Conservation (phyloP, 2,888 invertebrate genomes). For the Hyposoter dolosus region DNA sequence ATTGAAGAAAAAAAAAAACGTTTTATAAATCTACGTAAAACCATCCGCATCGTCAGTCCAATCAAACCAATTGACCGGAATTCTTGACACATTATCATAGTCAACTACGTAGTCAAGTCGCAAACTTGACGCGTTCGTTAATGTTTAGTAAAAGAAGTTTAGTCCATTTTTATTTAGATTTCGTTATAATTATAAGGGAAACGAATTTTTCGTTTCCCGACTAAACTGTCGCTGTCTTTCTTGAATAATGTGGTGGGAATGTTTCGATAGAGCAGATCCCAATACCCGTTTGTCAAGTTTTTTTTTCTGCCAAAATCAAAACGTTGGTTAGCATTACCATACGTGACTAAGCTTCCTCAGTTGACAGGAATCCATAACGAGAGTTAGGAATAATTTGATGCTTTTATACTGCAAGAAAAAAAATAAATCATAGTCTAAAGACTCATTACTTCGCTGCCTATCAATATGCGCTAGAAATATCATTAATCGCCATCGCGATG, state of each 20-base stretch:
- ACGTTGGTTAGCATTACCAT: slow-evolving; percentile 77
- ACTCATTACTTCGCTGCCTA: not conserved
- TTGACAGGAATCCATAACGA: slow-evolving; percentile 79
- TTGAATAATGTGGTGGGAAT: slow-evolving; percentile 72
- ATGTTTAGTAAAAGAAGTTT: slow-evolving; percentile 37
- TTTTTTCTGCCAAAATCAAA: slow-evolving; percentile 69
- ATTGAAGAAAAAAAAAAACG: not conserved
- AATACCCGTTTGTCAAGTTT: slow-evolving; percentile 68
- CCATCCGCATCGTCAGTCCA: slow-evolving; percentile 58
- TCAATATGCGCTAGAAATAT: not conserved
- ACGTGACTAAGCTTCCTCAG: slow-evolving; percentile 76
- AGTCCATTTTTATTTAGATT: not conserved
- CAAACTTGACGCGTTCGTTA: slow-evolving; percentile 71
- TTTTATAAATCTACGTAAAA: not conserved
- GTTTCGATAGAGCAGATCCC: slow-evolving; percentile 30
- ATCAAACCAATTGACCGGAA: slow-evolving; percentile 78
- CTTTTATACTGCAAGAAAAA: slow-evolving; percentile 77
- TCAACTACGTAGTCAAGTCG: slow-evolving; percentile 74
- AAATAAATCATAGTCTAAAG: not conserved
- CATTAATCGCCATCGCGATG: slow-evolving; percentile 9
- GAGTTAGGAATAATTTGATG: slow-evolving; percentile 77
- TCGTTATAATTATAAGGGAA: not conserved
- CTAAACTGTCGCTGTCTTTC: slow-evolving; percentile 68
- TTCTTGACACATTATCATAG: slow-evolving; percentile 71
- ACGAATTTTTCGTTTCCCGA: too few species aligned